A percentile compares a stretch with the other conserved stretches of the same genome.
phyloP scores from a whole-genome alignment of 2,113 vertebrate species.

The Balaenoptera acutorostrata region DNA sequence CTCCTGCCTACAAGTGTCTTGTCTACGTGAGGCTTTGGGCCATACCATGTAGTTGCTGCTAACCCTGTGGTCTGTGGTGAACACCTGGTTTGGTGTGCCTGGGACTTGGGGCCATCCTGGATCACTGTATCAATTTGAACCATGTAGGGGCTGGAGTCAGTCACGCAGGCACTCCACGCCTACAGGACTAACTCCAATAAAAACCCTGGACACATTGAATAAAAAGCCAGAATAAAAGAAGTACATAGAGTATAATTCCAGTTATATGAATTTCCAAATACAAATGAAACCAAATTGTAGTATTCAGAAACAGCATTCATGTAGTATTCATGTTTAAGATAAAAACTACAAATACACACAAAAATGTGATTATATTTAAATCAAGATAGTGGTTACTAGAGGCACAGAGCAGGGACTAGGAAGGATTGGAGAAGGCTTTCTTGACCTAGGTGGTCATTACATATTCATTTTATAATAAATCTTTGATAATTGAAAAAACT shows the following conservation, averaged over 20 bases:
- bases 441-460: background rate
- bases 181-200: background rate
- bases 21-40: background rate
- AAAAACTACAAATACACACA: background rate
- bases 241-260: background rate
- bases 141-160: background rate
- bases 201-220: background rate
- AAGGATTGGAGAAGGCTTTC: background rate
- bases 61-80: background rate
- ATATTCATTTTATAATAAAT: background rate
- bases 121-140: background rate
- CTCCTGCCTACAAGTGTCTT: background rate
- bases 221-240: background rate
- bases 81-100: background rate
- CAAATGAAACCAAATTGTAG: background rate
- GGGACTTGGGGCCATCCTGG: background rate
- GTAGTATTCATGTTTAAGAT: background rate
- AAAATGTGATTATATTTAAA: background rate
- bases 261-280: background rate
- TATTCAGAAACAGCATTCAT: background rate
- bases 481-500: background rate
- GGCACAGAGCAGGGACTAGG: background rate
- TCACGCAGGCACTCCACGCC: fast-evolving
- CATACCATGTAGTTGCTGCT: background rate
- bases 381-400: background rate